phyloP scores from a whole-genome alignment of 2,797 vertebrate species.

The Cyclura pinguis region DNA sequence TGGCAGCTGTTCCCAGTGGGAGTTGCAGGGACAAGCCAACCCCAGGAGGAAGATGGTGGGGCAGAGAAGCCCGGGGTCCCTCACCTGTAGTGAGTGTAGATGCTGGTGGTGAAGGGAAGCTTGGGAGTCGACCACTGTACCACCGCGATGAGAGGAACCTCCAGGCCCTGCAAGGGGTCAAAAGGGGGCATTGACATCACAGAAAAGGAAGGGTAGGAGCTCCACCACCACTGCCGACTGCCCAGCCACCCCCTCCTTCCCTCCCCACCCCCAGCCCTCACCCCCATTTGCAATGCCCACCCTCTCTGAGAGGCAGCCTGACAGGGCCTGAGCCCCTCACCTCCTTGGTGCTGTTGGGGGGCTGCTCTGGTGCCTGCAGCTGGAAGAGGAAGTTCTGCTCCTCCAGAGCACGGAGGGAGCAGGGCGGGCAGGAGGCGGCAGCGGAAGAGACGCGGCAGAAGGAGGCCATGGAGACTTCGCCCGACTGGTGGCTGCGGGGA shows the following conservation, averaged over 20 bases:
- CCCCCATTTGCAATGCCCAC: not conserved
- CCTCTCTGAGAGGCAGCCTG: not conserved
- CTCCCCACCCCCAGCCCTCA: not conserved
- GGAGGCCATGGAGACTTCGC: constrained; percentile 91
- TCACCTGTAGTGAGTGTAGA: constrained; percentile 93
- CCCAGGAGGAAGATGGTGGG: too few species aligned
- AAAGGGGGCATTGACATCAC: not conserved
- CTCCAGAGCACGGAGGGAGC: constrained; percentile 90
- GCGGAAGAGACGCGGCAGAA: constrained; percentile 88
- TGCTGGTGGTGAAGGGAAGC: constrained; percentile 92
- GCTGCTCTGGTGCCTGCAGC: constrained; percentile 87
- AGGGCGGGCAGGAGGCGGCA: constrained; percentile 87
- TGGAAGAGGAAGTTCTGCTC: constrained; percentile 96
- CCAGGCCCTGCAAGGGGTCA: constrained; percentile 83
- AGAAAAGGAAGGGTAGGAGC: too few species aligned
- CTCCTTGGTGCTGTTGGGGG: constrained; percentile 86
- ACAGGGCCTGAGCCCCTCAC: constrained; percentile 67
- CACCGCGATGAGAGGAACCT: constrained; percentile 92
- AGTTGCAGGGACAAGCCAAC: too few species aligned
- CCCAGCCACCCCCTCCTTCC: not conserved
- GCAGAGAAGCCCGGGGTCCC: not conserved
- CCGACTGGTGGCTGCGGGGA: constrained; percentile 88
- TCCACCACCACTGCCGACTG: too few species aligned
- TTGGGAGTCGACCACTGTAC: constrained; percentile 94
- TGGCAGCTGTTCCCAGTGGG: too few species aligned